phyloP scores from a whole-genome alignment of 2,113 vertebrate species.

The Prunella himalayana region DNA sequence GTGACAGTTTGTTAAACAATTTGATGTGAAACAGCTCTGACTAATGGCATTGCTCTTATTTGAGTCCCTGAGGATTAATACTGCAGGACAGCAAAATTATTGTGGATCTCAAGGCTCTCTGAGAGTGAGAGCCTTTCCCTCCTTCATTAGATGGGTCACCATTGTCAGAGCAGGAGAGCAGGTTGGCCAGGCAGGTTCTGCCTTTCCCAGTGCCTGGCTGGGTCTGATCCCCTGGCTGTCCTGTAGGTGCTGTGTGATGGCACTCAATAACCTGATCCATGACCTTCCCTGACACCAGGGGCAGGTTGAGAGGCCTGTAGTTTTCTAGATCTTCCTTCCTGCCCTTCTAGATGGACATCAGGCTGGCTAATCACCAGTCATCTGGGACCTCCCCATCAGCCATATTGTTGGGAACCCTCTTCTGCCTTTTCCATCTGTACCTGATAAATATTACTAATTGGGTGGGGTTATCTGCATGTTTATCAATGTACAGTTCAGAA shows the following conservation, averaged over 20 bases:
- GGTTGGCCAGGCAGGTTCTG: background rate
- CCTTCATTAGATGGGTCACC: background rate
- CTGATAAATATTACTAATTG: background rate
- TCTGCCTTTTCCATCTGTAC: background rate
- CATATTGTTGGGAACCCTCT: accelerated
- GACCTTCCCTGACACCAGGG: background rate
- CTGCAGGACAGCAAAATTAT: background rate
- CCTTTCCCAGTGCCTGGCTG: background rate
- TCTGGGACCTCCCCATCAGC: background rate
- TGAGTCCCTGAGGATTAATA: background rate
- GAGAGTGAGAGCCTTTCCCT: background rate
- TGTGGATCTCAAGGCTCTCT: background rate
- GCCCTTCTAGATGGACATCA: background rate
- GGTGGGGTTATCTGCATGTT: background rate
- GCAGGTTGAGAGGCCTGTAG: background rate
- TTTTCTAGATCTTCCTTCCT: background rate
- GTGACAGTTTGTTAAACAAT: background rate
- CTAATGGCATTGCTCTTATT: background rate
- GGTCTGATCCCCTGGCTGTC: background rate
- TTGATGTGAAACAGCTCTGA: background rate
- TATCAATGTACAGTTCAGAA: background rate
- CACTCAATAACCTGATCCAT: background rate
- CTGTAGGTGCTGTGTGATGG: background rate
- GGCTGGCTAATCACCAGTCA: background rate
- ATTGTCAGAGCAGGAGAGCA: background rate